Conservation (phyloP, 1,140 invertebrate genomes). For the Goniozus legneri region DNA sequence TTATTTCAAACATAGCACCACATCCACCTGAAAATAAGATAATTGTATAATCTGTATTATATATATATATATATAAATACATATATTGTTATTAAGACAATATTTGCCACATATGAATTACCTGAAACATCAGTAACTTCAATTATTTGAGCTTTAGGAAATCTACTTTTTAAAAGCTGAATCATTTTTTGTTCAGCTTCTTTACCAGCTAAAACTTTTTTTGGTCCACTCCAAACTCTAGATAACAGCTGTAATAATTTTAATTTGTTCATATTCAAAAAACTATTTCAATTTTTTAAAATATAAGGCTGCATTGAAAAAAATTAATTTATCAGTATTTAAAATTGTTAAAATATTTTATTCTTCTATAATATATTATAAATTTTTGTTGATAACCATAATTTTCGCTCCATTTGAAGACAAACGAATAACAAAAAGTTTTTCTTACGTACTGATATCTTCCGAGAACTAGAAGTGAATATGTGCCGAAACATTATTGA, state of each 20-base stretch:
- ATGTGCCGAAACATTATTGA: slow-evolving; percentile 33
- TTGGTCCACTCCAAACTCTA: slow-evolving; percentile 45
- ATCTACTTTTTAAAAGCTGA: slow-evolving; percentile 53
- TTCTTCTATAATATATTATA: neutral
- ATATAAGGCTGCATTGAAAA: neutral
- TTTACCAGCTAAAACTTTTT: slow-evolving; percentile 39
- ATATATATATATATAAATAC: neutral
- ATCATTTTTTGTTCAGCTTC: slow-evolving; percentile 49
- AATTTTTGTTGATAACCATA: neutral
- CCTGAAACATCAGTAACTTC: slow-evolving; percentile 65
- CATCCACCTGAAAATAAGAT: slow-evolving; percentile 65
- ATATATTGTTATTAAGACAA: neutral
- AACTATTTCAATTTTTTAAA: slow-evolving; percentile 13
- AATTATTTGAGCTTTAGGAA: slow-evolving; percentile 66
- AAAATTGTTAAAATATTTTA: neutral
- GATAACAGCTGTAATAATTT: slow-evolving; percentile 50
- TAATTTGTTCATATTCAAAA: slow-evolving; percentile 41
- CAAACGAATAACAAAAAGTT: neutral
- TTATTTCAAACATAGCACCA: slow-evolving; percentile 85
- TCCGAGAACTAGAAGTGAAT: slow-evolving; percentile 29
- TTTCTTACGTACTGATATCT: slow-evolving; percentile 35
- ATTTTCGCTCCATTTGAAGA: neutral
- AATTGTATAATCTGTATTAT: slow-evolving; percentile 4
- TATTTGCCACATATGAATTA: neutral
- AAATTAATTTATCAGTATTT: neutral